These are phyloP conservation scores for Emydoidea blandingii DNA, from an alignment of 2,797 vertebrate genomes.

Conservation along the genomic window DNA sequence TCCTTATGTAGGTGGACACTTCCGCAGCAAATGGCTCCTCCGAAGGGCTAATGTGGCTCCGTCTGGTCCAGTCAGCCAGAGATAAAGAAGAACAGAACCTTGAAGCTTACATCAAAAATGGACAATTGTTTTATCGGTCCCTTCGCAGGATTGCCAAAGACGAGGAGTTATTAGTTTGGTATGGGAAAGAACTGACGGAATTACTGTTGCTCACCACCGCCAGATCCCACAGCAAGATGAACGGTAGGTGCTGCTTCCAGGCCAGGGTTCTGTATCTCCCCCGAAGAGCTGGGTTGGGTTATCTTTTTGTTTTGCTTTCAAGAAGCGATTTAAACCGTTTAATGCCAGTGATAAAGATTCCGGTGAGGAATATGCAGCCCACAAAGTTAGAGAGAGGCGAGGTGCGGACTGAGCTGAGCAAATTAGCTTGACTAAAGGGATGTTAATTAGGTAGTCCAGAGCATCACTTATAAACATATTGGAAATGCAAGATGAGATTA, in stretches of 20 bases:
- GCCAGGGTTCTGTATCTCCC: not conserved
- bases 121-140: conserved; percentile 96
- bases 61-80: conserved; percentile 94
- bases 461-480: not conserved
- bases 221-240: conserved; percentile 87
- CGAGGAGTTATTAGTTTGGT: conserved; percentile 97
- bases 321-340: not conserved
- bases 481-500: not conserved
- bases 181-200: conserved; percentile 94
- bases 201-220: conserved; percentile 89
- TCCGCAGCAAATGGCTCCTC: conserved; percentile 94
- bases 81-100: conserved; percentile 97
- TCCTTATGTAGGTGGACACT: conserved; percentile 90
- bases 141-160: conserved; percentile 96
- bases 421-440: not conserved
- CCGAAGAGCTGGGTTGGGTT: no score
- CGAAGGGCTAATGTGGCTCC: conserved; percentile 96
- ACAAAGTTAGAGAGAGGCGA: not conserved
- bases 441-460: not conserved
- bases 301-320: not conserved
- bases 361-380: not conserved
- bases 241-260: conserved; percentile 81
- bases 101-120: conserved; percentile 97
- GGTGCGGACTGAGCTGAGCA: not conserved
- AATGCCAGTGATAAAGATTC: not conserved